These are phyloP conservation scores for Dromius quadrimaculatus DNA, from an alignment of 2,888 invertebrate genomes.

Conservation along the genomic window DNA sequence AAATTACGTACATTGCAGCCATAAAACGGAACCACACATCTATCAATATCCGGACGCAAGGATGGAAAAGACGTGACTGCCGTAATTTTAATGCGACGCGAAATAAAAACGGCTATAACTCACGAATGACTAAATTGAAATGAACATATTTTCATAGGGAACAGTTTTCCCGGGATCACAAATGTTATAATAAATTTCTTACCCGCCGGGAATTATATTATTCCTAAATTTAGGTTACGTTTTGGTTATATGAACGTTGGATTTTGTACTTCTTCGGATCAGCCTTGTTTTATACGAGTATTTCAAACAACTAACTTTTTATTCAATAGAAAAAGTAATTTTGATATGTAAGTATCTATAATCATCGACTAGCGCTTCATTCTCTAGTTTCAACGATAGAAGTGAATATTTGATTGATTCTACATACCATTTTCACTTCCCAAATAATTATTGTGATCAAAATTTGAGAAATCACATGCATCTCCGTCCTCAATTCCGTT, in stretches of 20 bases:
- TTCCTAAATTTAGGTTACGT: conserved; percentile 23
- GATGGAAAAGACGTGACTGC: conserved; percentile 19
- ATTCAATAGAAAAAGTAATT: too few species aligned
- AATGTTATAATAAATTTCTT: conserved; percentile 26
- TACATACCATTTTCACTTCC: too few species aligned
- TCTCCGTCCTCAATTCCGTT: too few species aligned
- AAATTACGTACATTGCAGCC: conserved; percentile 12
- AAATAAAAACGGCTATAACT: conserved; percentile 36
- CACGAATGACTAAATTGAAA: conserved; percentile 26
- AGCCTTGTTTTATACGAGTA: not conserved
- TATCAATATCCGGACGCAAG: conserved; percentile 15
- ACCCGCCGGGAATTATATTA: conserved; percentile 4
- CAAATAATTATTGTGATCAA: too few species aligned
- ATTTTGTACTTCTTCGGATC: not conserved
- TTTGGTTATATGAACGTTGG: conserved; percentile 11
- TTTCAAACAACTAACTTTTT: too few species aligned
- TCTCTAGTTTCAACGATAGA: too few species aligned
- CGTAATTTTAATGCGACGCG: conserved; percentile 30
- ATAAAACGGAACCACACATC: conserved; percentile 15
- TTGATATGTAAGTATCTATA: too few species aligned
- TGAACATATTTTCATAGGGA: conserved; percentile 23
- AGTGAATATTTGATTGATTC: too few species aligned
- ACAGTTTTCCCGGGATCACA: conserved; percentile 12
- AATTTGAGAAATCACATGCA: too few species aligned
- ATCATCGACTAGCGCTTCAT: too few species aligned